Percentiles rank a stretch among this genome's conserved stretches.
Evolutionary conservation across 1,140 invertebrate genomes (phyloP).

Genomic region (Chrysoperla carnea): DNA sequence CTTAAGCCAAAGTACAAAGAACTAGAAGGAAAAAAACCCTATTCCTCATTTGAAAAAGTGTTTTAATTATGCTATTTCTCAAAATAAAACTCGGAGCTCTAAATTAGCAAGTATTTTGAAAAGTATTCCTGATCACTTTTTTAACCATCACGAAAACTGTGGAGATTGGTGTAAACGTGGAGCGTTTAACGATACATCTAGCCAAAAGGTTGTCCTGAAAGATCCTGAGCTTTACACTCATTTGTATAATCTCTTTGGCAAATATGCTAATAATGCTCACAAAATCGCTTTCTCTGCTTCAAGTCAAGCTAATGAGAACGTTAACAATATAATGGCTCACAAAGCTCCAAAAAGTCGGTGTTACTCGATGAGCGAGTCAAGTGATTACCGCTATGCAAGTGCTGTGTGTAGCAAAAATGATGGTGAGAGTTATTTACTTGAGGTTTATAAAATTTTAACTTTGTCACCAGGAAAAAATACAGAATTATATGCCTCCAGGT

Average conservation of each 20-base stretch:
- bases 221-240: neutral
- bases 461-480: neutral
- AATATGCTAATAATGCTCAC: neutral
- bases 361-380: slow-evolving; percentile 1
- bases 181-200: neutral
- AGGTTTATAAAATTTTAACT: too few species aligned
- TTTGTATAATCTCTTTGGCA: neutral
- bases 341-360: neutral
- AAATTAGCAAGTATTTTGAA: neutral
- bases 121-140: slow-evolving; percentile 3
- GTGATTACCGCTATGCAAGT: neutral
- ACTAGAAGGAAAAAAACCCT: neutral
- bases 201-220: neutral
- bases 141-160: slow-evolving; percentile 4
- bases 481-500: neutral
- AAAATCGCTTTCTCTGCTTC: slow-evolving; percentile 3
- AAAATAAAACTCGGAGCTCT: neutral
- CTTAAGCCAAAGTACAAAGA: neutral
- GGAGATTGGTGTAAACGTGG: slow-evolving; percentile 3
- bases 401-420: too few species aligned
- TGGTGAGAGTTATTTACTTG: too few species aligned
- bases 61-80: neutral
- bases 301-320: slow-evolving; percentile 4
- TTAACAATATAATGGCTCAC: slow-evolving; percentile 3
- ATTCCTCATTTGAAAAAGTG: neutral